Evolutionary conservation across 2,888 invertebrate species (phyloP).

Genomic region (Elgonia sp.): DNA sequence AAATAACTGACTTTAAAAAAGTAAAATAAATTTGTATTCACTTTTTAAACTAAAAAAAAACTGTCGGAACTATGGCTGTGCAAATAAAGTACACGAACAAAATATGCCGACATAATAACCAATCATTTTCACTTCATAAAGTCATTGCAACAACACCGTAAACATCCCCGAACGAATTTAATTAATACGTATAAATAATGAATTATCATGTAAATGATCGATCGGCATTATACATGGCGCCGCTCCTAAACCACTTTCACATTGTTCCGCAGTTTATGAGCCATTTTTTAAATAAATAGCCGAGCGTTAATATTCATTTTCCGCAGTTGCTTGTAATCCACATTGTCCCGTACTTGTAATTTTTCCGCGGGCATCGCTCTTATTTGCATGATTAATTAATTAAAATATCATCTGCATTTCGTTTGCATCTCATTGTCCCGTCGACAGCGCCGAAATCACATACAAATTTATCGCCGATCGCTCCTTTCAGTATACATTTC

Average conservation of each 20-base stretch:
- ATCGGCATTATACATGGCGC: slow-evolving; percentile 45
- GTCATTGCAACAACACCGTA: slow-evolving; percentile 51
- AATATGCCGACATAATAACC: slow-evolving; percentile 35
- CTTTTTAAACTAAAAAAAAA: too few relatives aligned
- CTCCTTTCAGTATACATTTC: slow-evolving; percentile 30
- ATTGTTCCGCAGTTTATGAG: slow-evolving; percentile 55
- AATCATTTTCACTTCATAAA: slow-evolving; percentile 59
- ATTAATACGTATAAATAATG: slow-evolving; percentile 52
- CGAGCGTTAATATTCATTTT: slow-evolving; percentile 59
- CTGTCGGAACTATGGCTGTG: too few relatives aligned
- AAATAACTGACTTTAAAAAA: slow-evolving; percentile 7
- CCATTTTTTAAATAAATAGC: slow-evolving; percentile 50
- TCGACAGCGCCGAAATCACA: slow-evolving; percentile 29
- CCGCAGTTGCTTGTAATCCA: slow-evolving; percentile 33
- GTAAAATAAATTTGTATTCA: too few relatives aligned
- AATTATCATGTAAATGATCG: slow-evolving; percentile 55
- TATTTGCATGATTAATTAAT: slow-evolving; percentile 71
- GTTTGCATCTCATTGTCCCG: slow-evolving; percentile 59
- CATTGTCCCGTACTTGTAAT: slow-evolving; percentile 53
- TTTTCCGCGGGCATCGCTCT: slow-evolving; percentile 43
- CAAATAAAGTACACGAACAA: neutral
- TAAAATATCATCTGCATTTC: slow-evolving; percentile 71
- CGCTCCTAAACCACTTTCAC: slow-evolving; percentile 46
- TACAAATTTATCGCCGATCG: slow-evolving; percentile 53
- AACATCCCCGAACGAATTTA: slow-evolving; percentile 39